phyloP scores from a whole-genome alignment of 2,113 vertebrate species.

The Syrmaticus mikado region DNA sequence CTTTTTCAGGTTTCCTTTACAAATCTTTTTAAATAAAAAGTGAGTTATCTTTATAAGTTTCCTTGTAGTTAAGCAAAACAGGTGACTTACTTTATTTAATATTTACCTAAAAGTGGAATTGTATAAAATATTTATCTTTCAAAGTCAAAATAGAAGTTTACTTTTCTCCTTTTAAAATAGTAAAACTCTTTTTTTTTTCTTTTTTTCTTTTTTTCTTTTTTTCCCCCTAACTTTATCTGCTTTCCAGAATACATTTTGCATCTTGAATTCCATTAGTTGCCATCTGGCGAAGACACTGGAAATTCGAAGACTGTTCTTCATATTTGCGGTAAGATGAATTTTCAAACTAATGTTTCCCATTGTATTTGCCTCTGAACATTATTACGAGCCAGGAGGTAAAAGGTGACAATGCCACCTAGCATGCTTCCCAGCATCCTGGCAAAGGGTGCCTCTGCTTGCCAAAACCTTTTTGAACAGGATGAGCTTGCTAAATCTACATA shows the following conservation, averaged over 20 bases:
- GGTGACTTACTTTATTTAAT: neutral
- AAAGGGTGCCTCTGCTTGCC: neutral
- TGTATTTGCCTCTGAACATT: neutral
- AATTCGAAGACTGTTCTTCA: neutral
- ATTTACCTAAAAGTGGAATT: neutral
- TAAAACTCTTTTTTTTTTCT: fast-evolving
- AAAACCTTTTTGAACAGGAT: neutral
- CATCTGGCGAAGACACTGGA: neutral
- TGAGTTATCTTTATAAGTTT: too few species aligned
- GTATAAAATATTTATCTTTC: neutral
- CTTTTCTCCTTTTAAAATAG: neutral
- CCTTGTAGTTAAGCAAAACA: too few species aligned
- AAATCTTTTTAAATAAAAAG: too few species aligned
- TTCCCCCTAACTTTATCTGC: neutral
- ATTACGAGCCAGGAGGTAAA: neutral
- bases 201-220: too few species aligned
- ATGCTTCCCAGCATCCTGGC: neutral
- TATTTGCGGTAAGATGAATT: neutral
- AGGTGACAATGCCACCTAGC: neutral
- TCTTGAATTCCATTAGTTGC: neutral
- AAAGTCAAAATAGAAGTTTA: too few species aligned
- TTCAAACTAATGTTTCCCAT: neutral
- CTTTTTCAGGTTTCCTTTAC: too few species aligned
- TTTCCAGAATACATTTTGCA: neutral
- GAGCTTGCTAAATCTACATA: neutral